Base-by-base conservation (phyloP, 2,797 vertebrate species). In the Calcarius lapponicus region DNA sequence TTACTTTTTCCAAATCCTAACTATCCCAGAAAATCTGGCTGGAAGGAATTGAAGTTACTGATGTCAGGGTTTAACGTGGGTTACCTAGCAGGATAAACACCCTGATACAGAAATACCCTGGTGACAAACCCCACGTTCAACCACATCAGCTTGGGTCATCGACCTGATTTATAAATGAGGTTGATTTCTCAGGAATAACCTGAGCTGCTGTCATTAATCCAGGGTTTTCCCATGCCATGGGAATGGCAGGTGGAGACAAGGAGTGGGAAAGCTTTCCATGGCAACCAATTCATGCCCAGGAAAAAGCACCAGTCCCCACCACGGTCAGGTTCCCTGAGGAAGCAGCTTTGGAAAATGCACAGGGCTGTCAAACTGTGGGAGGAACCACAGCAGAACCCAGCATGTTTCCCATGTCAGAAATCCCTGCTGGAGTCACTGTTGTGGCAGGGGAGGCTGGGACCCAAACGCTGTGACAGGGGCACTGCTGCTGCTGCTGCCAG, bases 371-470 rank as follows among this genome's bases (percentile, higher is more conserved):
- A 31, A 82, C 71, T 43, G 2, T 0, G 2, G n/a, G 11, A 81
- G 40, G 36, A 87, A 20, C 11, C 72, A 22, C 1, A 14, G 67
- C 71, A 43, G 43, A 50, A 17, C 7, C 6, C 26, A 14, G 43
- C 43, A 67, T 13, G 24, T 75, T 75, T 42, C 66, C 91, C 0
- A 0, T 5, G 72, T 51, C 88, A 92, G 69, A 58, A 78, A 80
- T 87, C 58, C 73, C 65, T 28, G 66, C 45, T 1, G 14, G 9
- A 88, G 79, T 50, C 65, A 67, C 20, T 65, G 84, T 54, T 94
- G 54, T 94, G 93, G 96, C 94, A 93, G 85, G n/a, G 32, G 51
- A 85, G 40, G 70, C 90, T 86, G 95, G 48, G 92, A 94, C 85
- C 34, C 86, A 76, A 96, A 86, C 3, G 18, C 80, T 92, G 36